phyloP scores from a whole-genome alignment of 2,888 invertebrate genomes.

The Gymnosoma rotundatum region DNA sequence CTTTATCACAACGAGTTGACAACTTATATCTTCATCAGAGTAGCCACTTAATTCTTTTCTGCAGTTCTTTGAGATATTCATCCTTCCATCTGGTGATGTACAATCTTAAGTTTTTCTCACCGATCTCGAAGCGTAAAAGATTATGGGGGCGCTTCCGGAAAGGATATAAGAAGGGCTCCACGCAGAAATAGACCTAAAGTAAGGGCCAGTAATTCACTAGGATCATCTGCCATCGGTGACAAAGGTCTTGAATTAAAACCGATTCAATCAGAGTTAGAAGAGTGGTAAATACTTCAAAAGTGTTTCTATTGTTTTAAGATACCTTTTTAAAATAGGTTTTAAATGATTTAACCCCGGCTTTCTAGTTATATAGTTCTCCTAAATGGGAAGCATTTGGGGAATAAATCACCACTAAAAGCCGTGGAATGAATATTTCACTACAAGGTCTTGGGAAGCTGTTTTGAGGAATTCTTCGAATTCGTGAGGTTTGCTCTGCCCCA shows the following conservation, averaged over 20 bases:
- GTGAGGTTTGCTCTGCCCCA: not conserved
- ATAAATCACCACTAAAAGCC: not conserved
- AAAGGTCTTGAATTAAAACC: constrained; percentile 52
- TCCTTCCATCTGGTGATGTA: too few species aligned
- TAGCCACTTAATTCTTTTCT: not conserved
- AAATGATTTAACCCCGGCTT: constrained; percentile 44
- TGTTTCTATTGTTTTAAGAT: not conserved
- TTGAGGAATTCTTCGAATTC: constrained; percentile 9
- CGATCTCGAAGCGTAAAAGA: too few species aligned
- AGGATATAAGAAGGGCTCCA: too few species aligned
- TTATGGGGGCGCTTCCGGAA: too few species aligned
- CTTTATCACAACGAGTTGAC: too few species aligned
- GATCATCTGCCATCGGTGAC: not conserved
- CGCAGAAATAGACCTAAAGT: not conserved
- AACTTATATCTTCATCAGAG: too few species aligned
- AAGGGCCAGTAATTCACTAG: not conserved
- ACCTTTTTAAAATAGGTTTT: constrained; percentile 49
- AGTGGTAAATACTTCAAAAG: constrained; percentile 54
- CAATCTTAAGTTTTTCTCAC: too few species aligned
- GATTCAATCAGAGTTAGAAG: constrained; percentile 41
- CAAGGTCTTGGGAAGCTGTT: not conserved
- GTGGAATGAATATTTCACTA: constrained; percentile 7
- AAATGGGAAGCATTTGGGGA: constrained; percentile 56
- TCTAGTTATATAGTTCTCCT: constrained; percentile 58
- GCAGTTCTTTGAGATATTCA: too few species aligned